These are phyloP conservation scores for Lasioglossum zephyrum DNA, from an alignment of 2,888 invertebrate species.

Conservation along the genomic window DNA sequence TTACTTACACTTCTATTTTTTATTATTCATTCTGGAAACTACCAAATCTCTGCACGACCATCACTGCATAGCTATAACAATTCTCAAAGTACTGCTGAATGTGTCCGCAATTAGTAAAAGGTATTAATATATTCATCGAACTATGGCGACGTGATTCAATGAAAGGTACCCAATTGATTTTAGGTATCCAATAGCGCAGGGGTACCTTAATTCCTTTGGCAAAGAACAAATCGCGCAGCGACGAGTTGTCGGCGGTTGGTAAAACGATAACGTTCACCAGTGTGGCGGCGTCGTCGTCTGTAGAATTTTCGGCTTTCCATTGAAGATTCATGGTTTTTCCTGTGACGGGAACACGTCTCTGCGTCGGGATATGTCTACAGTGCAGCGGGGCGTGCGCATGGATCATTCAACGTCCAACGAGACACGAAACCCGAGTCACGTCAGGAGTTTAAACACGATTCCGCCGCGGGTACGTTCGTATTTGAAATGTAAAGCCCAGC, in stretches of 20 bases:
- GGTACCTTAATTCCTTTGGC: not conserved
- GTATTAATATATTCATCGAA: not conserved
- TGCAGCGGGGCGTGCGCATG: slow-evolving; percentile 14
- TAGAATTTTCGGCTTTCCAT: slow-evolving; percentile 12
- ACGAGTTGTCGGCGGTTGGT: slow-evolving; percentile 4
- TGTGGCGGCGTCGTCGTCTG: not conserved
- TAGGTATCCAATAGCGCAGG: not conserved
- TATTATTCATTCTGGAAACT: not conserved
- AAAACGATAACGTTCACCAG: not conserved
- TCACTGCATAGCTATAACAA: not conserved
- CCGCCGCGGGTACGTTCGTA: slow-evolving; percentile 5
- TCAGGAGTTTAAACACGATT: slow-evolving; percentile 20
- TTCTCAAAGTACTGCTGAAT: not conserved
- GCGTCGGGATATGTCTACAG: slow-evolving; percentile 12
- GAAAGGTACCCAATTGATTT: not conserved
- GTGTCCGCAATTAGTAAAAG: not conserved
- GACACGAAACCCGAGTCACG: slow-evolving; percentile 43
- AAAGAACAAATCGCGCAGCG: slow-evolving; percentile 1
- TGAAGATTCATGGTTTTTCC: not conserved
- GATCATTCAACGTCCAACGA: slow-evolving; percentile 44
- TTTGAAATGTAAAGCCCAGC: slow-evolving; percentile 9
- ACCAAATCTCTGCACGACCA: not conserved
- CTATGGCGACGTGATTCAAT: not conserved
- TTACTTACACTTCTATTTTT: not conserved
- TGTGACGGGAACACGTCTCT: slow-evolving; percentile 10